Percentiles rank a stretch among this genome's conserved stretches.
These are phyloP conservation scores for Hiodon tergisus DNA, from an alignment of 2,113 vertebrate genomes.

Conservation along the genomic window DNA sequence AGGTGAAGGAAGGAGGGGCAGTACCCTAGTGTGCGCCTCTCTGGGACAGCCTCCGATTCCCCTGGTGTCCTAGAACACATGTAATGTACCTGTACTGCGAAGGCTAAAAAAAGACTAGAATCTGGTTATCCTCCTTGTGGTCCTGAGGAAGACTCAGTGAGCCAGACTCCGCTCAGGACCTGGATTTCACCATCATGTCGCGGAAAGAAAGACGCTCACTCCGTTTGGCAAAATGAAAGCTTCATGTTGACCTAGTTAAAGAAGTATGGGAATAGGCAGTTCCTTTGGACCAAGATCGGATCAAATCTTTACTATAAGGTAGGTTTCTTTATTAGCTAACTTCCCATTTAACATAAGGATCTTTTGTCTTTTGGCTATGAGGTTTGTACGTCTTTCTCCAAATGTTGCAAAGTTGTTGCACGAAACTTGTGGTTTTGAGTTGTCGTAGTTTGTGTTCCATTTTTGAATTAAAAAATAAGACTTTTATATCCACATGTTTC, in stretches of 20 bases:
- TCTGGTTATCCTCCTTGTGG: not conserved
- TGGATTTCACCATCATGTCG: not conserved
- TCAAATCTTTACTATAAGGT: constrained; percentile 79
- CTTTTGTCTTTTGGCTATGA: constrained; percentile 6
- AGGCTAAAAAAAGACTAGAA: no score
- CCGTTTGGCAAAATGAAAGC: constrained; percentile 39
- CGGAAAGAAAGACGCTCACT: not conserved
- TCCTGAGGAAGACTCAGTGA: constrained; percentile 23
- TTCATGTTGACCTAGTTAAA: constrained; percentile 34
- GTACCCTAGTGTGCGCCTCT: no score
- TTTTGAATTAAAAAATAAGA: no score
- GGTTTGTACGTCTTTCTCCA: constrained; percentile 5
- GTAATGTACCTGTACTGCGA: no score
- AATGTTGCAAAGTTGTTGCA: no score
- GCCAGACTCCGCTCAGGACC: not conserved
- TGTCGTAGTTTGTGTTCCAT: no score
- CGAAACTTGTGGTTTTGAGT: no score
- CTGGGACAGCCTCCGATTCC: no score
- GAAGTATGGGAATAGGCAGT: constrained; percentile 79
- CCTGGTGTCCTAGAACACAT: no score
- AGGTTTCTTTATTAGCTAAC: constrained; percentile 37
- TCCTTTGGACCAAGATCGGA: constrained; percentile 77
- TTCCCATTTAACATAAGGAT: not conserved
- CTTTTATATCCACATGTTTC: no score
- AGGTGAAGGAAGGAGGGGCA: no score